phyloP scores from a whole-genome alignment of 2,888 invertebrate species.

The Euproctis similis region DNA sequence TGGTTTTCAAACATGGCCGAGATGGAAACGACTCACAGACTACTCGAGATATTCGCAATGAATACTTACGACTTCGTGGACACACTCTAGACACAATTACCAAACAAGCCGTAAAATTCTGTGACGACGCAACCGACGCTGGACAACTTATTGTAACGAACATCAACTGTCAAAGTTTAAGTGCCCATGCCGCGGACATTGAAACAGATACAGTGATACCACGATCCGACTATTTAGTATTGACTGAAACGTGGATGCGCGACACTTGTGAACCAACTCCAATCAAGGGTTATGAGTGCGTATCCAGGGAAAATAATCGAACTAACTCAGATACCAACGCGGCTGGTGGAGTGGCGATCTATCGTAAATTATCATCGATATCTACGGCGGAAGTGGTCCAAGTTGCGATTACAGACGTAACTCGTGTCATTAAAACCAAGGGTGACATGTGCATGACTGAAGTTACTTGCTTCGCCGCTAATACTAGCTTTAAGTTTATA shows the following conservation, averaged over 20 bases:
- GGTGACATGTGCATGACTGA: neutral
- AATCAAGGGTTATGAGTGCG: no score
- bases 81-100: conserved; percentile 13
- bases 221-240: no score
- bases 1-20: conserved; percentile 5
- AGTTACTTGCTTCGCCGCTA: neutral
- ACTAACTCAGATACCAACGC: conserved; percentile 3
- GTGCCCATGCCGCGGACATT: conserved; percentile 9
- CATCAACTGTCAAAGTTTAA: neutral
- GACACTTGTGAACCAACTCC: no score
- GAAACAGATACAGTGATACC: no score
- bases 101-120: conserved; percentile 14
- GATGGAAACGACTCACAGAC: conserved; percentile 4
- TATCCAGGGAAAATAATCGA: neutral
- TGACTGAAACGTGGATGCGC: no score
- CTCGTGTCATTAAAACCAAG: conserved; percentile 1
- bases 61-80: conserved; percentile 17
- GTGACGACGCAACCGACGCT: conserved; percentile 3
- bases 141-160: conserved; percentile 15
- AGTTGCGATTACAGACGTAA: conserved; percentile 1
- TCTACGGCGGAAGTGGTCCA: conserved; percentile 4
- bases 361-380: conserved; percentile 8
- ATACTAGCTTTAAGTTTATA: neutral
- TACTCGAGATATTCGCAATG: conserved; percentile 9
- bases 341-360: conserved; percentile 8